These are phyloP conservation scores for Probaryconus sp. DNA, from an alignment of 1,140 invertebrate species.

Conservation along the genomic window DNA sequence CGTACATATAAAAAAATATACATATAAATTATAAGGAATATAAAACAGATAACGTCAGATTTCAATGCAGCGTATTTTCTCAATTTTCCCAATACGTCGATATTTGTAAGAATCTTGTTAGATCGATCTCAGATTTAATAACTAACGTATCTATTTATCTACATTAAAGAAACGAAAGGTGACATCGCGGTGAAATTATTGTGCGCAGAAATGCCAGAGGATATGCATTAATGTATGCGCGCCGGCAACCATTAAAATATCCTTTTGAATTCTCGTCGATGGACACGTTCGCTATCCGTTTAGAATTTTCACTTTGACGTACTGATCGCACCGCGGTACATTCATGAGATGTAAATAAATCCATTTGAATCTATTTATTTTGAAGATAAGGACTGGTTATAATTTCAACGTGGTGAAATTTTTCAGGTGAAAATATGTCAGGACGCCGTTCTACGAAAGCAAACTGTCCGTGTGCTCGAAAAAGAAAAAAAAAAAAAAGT, in stretches of 20 bases:
- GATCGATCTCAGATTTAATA: constrained; percentile 9
- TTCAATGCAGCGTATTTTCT: background rate
- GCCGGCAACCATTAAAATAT: constrained; percentile 21
- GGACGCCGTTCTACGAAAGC: background rate
- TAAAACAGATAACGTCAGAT: no score
- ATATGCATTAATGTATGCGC: constrained; percentile 3
- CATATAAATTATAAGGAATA: no score
- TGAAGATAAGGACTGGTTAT: constrained; percentile 35
- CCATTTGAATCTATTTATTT: constrained; percentile 25
- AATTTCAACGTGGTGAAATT: constrained; percentile 35
- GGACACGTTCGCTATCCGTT: constrained; percentile 14
- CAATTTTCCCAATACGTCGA: background rate
- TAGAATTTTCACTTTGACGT: constrained; percentile 25
- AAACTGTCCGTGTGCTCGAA: constrained; percentile 2
- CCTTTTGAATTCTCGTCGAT: constrained; percentile 26
- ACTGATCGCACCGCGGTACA: constrained; percentile 6
- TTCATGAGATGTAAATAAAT: constrained; percentile 34
- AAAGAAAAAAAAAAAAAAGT: no score
- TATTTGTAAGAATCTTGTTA: constrained; percentile 3
- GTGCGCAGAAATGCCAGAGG: background rate
- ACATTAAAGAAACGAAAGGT: background rate
- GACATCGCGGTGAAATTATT: constrained; percentile 28
- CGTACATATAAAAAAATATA: no score
- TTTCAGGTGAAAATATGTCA: constrained; percentile 25
- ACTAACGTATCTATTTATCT: constrained; percentile 22